Evolutionary conservation across 2,888 invertebrate species (phyloP).

Genomic region (Andrena haemorrhoa): DNA sequence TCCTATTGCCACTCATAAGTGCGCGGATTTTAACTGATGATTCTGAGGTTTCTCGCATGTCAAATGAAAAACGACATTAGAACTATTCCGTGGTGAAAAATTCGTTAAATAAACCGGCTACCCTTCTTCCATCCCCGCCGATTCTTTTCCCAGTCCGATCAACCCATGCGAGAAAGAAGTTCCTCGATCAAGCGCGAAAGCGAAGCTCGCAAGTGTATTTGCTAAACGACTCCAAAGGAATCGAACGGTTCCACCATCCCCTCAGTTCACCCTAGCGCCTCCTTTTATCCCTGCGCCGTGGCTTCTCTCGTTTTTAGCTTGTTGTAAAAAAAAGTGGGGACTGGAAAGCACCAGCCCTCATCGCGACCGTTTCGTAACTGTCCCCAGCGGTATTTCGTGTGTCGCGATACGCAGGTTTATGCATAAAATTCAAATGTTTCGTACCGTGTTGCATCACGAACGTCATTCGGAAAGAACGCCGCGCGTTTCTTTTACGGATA

Average conservation of each 20-base stretch:
- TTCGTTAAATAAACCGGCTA: constrained; percentile 55
- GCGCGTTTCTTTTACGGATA: no score
- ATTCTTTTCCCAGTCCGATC: constrained; percentile 1
- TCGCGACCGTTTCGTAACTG: background rate
- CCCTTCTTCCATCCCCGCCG: background rate
- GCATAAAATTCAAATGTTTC: constrained; percentile 34
- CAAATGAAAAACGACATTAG: no score
- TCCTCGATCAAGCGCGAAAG: constrained; percentile 33
- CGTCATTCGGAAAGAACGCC: background rate
- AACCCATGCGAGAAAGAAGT: constrained; percentile 20
- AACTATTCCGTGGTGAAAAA: constrained; percentile 22
- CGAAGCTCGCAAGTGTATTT: constrained; percentile 59
- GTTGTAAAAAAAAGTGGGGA: background rate
- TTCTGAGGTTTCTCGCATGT: background rate
- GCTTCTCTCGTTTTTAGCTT: constrained; percentile 8
- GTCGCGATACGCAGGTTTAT: background rate
- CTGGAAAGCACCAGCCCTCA: background rate
- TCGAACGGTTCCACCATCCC: constrained; percentile 27
- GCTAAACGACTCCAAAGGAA: constrained; percentile 59
- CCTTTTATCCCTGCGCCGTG: constrained; percentile 8
- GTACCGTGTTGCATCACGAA: background rate
- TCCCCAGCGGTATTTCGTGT: no score
- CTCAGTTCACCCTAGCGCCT: background rate
- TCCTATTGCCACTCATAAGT: background rate
- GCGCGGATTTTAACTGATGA: background rate